Evolutionary conservation across 2,113 vertebrate genomes (phyloP).

Genomic region (Charadrius vociferus): DNA sequence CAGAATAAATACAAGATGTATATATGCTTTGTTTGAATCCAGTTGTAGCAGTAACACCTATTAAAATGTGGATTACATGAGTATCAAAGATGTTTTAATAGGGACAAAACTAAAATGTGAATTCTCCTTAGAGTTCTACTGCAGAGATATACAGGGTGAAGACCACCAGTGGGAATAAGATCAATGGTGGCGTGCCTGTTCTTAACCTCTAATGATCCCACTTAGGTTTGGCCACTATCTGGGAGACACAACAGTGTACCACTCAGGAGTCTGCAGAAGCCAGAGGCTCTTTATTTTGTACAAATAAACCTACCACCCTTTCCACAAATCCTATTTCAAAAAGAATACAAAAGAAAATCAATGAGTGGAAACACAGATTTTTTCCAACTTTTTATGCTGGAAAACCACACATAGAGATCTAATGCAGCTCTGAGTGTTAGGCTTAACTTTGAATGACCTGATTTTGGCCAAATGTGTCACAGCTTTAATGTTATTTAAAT

Average conservation of each 20-base stretch:
- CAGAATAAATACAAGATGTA: background rate
- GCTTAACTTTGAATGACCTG: constrained; percentile 23
- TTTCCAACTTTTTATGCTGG: background rate
- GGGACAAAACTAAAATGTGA: background rate
- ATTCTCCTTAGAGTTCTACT: background rate
- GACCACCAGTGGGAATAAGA: background rate
- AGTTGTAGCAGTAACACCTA: background rate
- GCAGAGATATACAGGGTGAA: background rate
- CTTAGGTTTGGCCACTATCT: background rate
- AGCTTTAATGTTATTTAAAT: constrained; percentile 32
- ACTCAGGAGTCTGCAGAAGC: background rate
- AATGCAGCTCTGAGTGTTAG: background rate
- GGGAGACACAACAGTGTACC: background rate
- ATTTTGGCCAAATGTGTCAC: constrained; percentile 20
- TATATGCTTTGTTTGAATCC: background rate
- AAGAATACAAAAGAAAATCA: background rate
- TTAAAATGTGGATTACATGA: background rate
- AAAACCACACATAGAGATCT: background rate
- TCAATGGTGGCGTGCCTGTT: rapidly evolving
- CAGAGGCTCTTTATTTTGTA: background rate
- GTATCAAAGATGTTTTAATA: background rate
- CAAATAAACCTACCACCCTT: background rate
- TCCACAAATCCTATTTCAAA: background rate
- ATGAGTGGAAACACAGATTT: background rate
- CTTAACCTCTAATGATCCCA: background rate